Percentiles rank a stretch among this genome's conserved stretches.
Evolutionary conservation across 2,888 invertebrate species (phyloP).

Genomic region (Lottia gigantea): DNA sequence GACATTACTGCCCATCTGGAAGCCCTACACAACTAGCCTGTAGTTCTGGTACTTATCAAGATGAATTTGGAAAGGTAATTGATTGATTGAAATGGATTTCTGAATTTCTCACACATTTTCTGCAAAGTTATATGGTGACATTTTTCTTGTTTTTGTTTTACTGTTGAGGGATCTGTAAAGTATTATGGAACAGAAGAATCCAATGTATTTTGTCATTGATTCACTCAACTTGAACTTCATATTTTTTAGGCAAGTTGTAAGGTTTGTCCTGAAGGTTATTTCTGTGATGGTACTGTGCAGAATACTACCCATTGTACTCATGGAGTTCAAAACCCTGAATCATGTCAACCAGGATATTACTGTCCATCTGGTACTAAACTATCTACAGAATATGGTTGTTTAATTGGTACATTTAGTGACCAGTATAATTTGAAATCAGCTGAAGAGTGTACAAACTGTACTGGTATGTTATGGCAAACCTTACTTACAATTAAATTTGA

Average conservation of each 20-base stretch:
- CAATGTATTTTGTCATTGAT: no score
- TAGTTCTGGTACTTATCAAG: conserved; percentile 60
- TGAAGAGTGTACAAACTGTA: conserved; percentile 57
- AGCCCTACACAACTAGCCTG: conserved; percentile 50
- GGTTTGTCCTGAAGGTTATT: conserved; percentile 58
- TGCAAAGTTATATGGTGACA: no score
- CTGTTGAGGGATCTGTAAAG: no score
- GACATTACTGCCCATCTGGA: conserved; percentile 59
- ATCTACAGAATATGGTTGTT: conserved; percentile 56
- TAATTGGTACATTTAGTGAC: conserved; percentile 56
- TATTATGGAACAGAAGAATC: no score
- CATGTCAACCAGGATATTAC: conserved; percentile 59
- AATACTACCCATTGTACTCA: conserved; percentile 59
- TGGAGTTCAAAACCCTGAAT: conserved; percentile 61
- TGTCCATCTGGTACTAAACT: conserved; percentile 57
- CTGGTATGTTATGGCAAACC: conserved; percentile 29
- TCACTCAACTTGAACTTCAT: not conserved
- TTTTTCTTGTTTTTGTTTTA: no score
- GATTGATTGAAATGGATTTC: no score
- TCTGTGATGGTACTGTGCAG: conserved; percentile 63
- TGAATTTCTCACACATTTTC: no score
- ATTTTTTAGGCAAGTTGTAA: conserved; percentile 53
- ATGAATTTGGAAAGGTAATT: conserved; percentile 56
- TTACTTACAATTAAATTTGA: no score
- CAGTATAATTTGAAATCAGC: conserved; percentile 37